Evolutionary conservation across 2,888 invertebrate genomes (phyloP), one percentile per base, ranked within the genome.

Genomic region (Embidobia sp.): DNA sequence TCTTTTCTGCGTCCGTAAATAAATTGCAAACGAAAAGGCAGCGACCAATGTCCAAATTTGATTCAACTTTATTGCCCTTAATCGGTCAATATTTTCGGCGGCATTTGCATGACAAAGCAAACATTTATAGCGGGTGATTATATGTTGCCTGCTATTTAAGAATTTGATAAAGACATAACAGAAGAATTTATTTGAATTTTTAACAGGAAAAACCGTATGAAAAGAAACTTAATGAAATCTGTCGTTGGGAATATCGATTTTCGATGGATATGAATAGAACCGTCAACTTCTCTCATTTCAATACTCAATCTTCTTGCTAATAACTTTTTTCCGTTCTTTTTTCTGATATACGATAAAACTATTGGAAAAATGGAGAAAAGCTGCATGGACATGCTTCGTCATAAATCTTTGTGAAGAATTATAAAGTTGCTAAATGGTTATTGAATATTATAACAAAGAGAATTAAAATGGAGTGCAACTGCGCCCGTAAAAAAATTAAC

Each of bases 201-300:
- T 69, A 48, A 57, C 64, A 33, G 55, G 64, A 64, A 73, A 64
- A 64, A 22, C 57, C 59, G 49, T 69, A 69, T 66, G 49, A 42
- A 73, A 57, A 48, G 59, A 44, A 66, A 66, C 37, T 73, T 66
- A 57, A 73, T 73, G 73, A 73, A 73, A 73, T 59, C 66, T 66
- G 73, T 73, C 73, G 73, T 64, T 57, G 40, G 42, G 11, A 64
- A 73, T 73, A 64, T 73, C 64, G 73, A 73, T 73, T 73, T 55
- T 73, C 73, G 57, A 64, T 64, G 57, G 57, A 55, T 73, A 73
- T 57, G 73, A 64, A 73, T 73, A 73, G 73, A 73, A 64, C 73
- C 44, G 70, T 63, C 70, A 63, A 63, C 64, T 66, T 57, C 57
- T 66, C 66, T 64, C 64, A 73, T 73, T 55, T 73, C 64, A 57